Percentiles rank a stretch among this genome's conserved stretches.
phyloP scores from a whole-genome alignment of 2,797 vertebrate genomes.

The Eulemur rubriventer region DNA sequence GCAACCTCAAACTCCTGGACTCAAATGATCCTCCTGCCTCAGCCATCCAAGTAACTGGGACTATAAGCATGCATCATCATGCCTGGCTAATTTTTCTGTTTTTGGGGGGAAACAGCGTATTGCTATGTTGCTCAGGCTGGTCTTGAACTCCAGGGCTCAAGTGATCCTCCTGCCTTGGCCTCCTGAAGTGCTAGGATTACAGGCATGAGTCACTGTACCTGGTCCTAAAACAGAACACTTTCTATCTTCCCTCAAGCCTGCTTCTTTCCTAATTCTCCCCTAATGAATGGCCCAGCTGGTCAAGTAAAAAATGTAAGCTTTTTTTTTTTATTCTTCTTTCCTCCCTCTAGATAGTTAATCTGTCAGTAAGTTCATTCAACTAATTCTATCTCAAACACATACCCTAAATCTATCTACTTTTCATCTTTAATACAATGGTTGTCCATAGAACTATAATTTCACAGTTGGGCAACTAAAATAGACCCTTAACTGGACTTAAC shows the following conservation, averaged over 20 bases:
- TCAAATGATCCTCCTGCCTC: not conserved
- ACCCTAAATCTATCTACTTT: not conserved
- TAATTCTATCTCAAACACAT: not conserved
- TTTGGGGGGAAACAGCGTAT: not conserved
- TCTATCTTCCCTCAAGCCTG: not conserved
- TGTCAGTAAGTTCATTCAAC: not conserved
- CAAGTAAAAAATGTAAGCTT: not conserved
- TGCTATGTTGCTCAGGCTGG: not conserved
- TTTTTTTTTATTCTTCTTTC: slow-evolving; percentile 1
- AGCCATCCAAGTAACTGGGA: not conserved
- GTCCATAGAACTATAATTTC: not conserved
- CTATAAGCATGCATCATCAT: not conserved
- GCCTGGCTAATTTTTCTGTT: too few species aligned
- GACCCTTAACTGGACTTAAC: not conserved
- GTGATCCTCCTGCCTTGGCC: not conserved
- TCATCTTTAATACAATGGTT: not conserved
- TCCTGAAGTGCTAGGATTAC: not conserved
- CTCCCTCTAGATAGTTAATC: not conserved
- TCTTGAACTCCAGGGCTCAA: not conserved
- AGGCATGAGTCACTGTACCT: too few species aligned
- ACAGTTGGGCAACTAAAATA: not conserved
- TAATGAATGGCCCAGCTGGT: not conserved
- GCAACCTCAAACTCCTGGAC: not conserved
- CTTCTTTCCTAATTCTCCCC: not conserved
- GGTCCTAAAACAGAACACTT: not conserved